Base-by-base conservation (phyloP, 2,113 vertebrate species). In the Pseudopipra pipra region DNA sequence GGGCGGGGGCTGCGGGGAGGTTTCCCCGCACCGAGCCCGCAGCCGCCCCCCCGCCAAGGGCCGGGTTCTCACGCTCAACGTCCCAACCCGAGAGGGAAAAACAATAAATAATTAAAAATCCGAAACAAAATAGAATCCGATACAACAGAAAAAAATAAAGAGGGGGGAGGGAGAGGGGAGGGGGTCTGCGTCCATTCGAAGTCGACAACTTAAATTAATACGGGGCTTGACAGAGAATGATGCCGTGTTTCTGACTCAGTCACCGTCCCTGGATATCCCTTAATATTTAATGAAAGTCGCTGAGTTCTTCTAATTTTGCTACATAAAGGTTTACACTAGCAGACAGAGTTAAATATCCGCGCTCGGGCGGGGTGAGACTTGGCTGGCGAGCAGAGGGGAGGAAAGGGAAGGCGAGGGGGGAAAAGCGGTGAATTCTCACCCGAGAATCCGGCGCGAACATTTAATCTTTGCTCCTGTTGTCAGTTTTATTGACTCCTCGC, bases 241-340 rank as follows among this genome's bases (percentile, higher is more conserved):
- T 83, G 81, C 55, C 82, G 46, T 39, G 8, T 77, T 92, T 82
- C 87, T 93, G 95, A 77, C 91, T 89, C 87, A 39, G 55, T 65
- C 89, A 44, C 92, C 80, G 56, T 89, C 80, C 91, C 93, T 24
- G 89, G 85, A 66, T 87, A 66, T 93, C 59, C 63, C 87, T 95
- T 97, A 98, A 98, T 98, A 98, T 98, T 98, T 98, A 97, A 98
- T 97, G 98, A 87, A 95, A 98, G 95, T 95, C 90, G 47, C 43
- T 59, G 89, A 82, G 82, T 87, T 97, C 39, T 94, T 97, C 95
- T 98, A 97, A 98, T 98, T 98, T 98, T 96, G 94, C 98, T 97
- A 96, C 96, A 96, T 97, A 97, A 97, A 98, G 98, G 98, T 98
- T 99, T 98, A 98, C 97, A 96, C 96, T 97, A 93, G 93, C 97